Evolutionary conservation across 2,888 invertebrate genomes (phyloP), one percentile per base, ranked within the genome.

Genomic region (Notocelia uddmanniana): DNA sequence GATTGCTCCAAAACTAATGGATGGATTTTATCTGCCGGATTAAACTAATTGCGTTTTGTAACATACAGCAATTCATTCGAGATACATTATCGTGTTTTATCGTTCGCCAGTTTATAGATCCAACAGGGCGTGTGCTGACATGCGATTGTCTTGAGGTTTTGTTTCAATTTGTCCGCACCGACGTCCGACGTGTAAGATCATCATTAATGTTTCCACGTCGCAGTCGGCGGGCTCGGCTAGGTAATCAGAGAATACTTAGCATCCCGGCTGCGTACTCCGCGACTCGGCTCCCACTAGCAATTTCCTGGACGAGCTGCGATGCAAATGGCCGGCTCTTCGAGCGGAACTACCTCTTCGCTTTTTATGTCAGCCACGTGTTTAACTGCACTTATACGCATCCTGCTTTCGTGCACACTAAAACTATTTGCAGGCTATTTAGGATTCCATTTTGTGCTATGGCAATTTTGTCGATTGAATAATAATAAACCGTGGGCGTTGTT

Each of bases 11-110:
- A 82, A 72, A 81, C 80, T 82, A 85, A 85, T 85, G 85, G 84
- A 85, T 81, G 78, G 85, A 87, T 86, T 79, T 85, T 88, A 89
- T 89, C 88, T 83, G 74, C 74, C 79, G 78, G 83, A 86, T 87
- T 85, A 85, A 83, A 87, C 85, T 87, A 89, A 89, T 89, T 87
- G 86, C 85, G 75, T 84, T 86, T 83, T 83, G 84, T 86, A 86
- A 84, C 81, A 83, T 78, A 82, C 83, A 85, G 85, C 86, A 69
- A 68, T 64, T 58, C 74, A 78, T 79, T 78, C 57, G 70, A 76
- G 60, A 78, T 70, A 72, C 64, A 60, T 73, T 79, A 78, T 75
- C 78, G 74, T 71, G 69, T 74, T 77, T 76, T 74, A 79, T 79
- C 76, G 74, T 63, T 54, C 74, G 73, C 73, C 76, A 74, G 77